Conservation (phyloP, 92 coral and sea anemone genomes). For the Parazoanthus atlanticus region DNA sequence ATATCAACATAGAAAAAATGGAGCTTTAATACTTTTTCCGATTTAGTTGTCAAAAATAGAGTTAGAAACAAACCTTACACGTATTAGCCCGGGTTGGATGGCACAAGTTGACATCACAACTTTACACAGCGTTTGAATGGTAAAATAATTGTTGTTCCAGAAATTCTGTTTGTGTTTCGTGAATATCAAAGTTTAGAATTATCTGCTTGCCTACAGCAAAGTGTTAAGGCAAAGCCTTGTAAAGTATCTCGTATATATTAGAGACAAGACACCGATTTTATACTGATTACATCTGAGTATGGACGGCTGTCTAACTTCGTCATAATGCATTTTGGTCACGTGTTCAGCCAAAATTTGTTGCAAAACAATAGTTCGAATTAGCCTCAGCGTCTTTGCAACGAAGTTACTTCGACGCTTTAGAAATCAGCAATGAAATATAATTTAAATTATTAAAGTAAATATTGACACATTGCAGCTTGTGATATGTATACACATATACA, state of each 20-base stretch:
- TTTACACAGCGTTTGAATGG: background rate
- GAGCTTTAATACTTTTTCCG: background rate
- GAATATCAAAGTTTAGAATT: background rate
- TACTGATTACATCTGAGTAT: too few species aligned
- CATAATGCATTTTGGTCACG: background rate
- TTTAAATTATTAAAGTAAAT: too few species aligned
- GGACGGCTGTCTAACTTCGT: background rate
- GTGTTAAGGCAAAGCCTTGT: background rate
- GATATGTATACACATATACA: background rate
- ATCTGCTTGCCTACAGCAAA: background rate
- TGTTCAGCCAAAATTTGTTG: background rate
- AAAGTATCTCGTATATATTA: too few species aligned
- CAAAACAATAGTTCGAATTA: background rate
- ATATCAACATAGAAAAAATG: background rate
- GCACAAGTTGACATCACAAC: background rate
- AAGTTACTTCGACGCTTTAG: background rate
- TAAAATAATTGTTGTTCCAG: background rate
- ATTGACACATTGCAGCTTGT: background rate
- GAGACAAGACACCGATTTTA: background rate
- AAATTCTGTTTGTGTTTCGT: background rate
- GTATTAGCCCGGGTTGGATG: background rate
- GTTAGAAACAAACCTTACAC: constrained; percentile 15
- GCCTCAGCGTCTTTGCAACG: background rate
- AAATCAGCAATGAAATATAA: too few species aligned
- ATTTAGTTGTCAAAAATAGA: background rate